Evolutionary conservation across 2,113 vertebrate genomes (phyloP).

Genomic region (Tachysurus vachellii): DNA sequence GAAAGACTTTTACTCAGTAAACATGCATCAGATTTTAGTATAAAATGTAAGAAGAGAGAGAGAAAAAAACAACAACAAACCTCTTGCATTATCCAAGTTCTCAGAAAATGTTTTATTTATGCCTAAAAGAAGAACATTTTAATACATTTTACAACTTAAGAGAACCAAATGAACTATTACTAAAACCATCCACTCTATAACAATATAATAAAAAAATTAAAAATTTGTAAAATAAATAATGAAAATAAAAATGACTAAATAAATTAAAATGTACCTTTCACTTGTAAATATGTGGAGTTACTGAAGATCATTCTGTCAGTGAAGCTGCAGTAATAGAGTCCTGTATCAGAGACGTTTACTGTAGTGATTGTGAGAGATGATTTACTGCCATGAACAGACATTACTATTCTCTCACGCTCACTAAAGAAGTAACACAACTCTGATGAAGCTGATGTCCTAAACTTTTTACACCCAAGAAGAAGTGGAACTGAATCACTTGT

Average conservation of each 20-base stretch:
- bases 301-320: not conserved
- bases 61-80: too few species aligned
- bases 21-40: too few species aligned
- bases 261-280: constrained; percentile 7
- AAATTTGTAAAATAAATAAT: too few species aligned
- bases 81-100: not conserved
- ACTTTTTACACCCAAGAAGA: not conserved
- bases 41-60: too few species aligned
- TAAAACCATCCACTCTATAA: not conserved
- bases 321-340: constrained; percentile 10
- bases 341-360: constrained; percentile 23
- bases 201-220: too few species aligned
- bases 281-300: not conserved
- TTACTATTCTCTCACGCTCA: constrained; percentile 1
- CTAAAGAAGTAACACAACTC: not conserved
- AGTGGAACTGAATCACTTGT: not conserved
- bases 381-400: not conserved
- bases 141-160: not conserved
- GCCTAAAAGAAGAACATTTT: not conserved
- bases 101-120: not conserved
- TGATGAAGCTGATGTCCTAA: not conserved
- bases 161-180: not conserved
- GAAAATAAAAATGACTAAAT: too few species aligned
- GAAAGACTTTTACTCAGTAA: too few species aligned
- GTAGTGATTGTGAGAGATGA: constrained; percentile 5